Evolutionary conservation across 2,888 invertebrate species (phyloP).

Genomic region (Plutella xylostella): DNA sequence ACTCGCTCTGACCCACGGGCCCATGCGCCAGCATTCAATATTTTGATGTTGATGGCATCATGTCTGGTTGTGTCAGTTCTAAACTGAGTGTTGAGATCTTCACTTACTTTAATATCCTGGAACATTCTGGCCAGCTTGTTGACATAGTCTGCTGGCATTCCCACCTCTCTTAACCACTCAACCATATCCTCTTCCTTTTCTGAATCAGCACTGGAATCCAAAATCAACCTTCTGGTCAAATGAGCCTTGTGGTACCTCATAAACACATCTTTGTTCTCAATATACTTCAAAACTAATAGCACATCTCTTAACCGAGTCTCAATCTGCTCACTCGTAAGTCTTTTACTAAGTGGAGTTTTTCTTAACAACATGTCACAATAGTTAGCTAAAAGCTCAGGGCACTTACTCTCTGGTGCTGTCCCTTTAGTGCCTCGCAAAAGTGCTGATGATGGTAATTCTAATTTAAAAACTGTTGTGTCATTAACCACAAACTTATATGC

Average conservation of each 20-base stretch:
- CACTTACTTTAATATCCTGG: constrained; percentile 97
- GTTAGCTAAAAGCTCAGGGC: constrained; percentile 98
- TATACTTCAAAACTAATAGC: constrained; percentile 96
- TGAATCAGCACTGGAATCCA: constrained; percentile 98
- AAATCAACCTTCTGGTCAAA: constrained; percentile 91
- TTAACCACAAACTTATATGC: constrained; percentile 98
- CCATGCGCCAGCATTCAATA: constrained; percentile 99
- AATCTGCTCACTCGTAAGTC: constrained; percentile 96
- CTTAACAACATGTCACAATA: constrained; percentile 99
- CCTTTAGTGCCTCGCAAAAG: constrained; percentile 73
- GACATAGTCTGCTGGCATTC: constrained; percentile 99
- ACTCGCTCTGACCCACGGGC: constrained; percentile 94
- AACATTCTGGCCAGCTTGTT: constrained; percentile 98
- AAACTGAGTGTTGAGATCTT: constrained; percentile 96
- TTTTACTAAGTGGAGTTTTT: constrained; percentile 95
- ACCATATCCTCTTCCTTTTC: constrained; percentile 99
- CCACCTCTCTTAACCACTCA: constrained; percentile 96
- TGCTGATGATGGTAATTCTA: constrained; percentile 74
- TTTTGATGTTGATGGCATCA: constrained; percentile 97
- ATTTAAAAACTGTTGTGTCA: constrained; percentile 92
- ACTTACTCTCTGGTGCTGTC: constrained; percentile 93
- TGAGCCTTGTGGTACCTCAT: constrained; percentile 99
- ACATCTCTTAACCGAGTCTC: constrained; percentile 94
- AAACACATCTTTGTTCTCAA: constrained; percentile 99
- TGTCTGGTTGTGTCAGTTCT: constrained; percentile 82